These are phyloP conservation scores for Caenorhabditis sinica DNA, from an alignment of 2,888 invertebrate genomes.

Conservation along the genomic window DNA sequence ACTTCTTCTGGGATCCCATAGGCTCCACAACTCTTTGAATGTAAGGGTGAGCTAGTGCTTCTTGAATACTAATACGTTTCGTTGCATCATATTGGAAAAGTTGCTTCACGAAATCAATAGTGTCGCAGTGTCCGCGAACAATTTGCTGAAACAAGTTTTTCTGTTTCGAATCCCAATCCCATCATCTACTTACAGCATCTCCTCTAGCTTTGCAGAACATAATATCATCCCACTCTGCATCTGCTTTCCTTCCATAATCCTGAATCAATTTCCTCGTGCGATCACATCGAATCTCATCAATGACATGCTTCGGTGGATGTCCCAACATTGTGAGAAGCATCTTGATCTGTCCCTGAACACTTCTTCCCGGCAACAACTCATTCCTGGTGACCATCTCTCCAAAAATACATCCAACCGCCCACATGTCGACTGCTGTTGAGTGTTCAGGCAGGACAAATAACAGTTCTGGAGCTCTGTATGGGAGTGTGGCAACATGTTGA, in stretches of 20 bases:
- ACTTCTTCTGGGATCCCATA: slow-evolving; percentile 26
- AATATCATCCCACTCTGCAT: slow-evolving; percentile 57
- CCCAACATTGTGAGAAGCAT: slow-evolving; percentile 79
- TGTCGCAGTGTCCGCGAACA: slow-evolving; percentile 62
- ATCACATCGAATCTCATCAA: slow-evolving; percentile 79
- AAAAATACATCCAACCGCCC: slow-evolving; percentile 82
- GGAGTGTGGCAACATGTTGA: slow-evolving; percentile 81
- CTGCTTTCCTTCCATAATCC: slow-evolving; percentile 41
- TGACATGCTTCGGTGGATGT: slow-evolving; percentile 77
- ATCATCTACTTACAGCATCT: slow-evolving; percentile 19
- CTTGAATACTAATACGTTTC: slow-evolving; percentile 73
- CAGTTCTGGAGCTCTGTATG: slow-evolving; percentile 82
- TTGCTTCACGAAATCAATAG: slow-evolving; percentile 75
- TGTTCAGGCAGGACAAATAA: slow-evolving; percentile 81
- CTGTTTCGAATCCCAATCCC: background rate
- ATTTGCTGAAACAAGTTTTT: slow-evolving; percentile 44
- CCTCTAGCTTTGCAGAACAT: slow-evolving; percentile 48
- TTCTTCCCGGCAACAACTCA: slow-evolving; percentile 80
- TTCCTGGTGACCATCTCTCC: slow-evolving; percentile 81
- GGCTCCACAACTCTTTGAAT: slow-evolving; percentile 46
- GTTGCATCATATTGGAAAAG: slow-evolving; percentile 74
- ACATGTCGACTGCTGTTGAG: slow-evolving; percentile 82
- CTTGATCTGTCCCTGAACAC: slow-evolving; percentile 80
- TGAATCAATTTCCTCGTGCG: slow-evolving; percentile 77
- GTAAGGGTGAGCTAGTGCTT: slow-evolving; percentile 77